Evolutionary conservation across 2,113 vertebrate genomes (phyloP).

Genomic region (Ascaphus truei): DNA sequence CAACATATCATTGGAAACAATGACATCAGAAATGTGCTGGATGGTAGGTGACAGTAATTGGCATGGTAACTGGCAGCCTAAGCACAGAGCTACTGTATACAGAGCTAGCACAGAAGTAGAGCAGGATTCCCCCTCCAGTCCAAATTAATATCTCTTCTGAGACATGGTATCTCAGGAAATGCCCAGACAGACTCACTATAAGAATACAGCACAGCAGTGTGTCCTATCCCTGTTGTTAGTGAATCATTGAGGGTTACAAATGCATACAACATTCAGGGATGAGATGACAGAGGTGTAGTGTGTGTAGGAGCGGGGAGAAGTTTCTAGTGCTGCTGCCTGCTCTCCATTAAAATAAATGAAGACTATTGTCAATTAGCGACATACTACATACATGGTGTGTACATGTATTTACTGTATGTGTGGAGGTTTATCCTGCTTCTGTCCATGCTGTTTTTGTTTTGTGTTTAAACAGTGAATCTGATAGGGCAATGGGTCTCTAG

Average conservation of each 20-base stretch:
- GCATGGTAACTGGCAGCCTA: constrained; percentile 8
- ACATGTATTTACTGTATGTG: too few species aligned
- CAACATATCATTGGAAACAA: background rate
- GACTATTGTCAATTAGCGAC: too few species aligned
- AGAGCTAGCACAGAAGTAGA: background rate
- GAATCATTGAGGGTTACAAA: constrained; percentile 3
- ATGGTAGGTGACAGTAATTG: constrained; percentile 14
- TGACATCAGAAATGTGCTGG: background rate
- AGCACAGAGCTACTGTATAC: too few species aligned
- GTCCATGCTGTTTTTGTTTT: too few species aligned
- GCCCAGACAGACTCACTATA: background rate
- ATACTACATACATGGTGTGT: too few species aligned
- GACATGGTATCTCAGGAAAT: background rate
- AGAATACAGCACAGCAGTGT: background rate
- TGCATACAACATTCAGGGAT: background rate
- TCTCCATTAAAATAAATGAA: too few species aligned
- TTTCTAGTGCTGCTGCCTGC: background rate
- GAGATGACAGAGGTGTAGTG: background rate
- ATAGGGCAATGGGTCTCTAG: too few species aligned
- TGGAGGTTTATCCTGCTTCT: too few species aligned
- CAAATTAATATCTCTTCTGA: constrained; percentile 6
- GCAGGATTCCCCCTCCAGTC: constrained; percentile 14
- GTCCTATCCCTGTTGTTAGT: background rate
- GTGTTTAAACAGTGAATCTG: too few species aligned
- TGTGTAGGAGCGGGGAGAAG: background rate